Evolutionary conservation across 2,113 vertebrate species (phyloP), one percentile per base, ranked within the genome.

Genomic region (Nyctibius bracteatus): DNA sequence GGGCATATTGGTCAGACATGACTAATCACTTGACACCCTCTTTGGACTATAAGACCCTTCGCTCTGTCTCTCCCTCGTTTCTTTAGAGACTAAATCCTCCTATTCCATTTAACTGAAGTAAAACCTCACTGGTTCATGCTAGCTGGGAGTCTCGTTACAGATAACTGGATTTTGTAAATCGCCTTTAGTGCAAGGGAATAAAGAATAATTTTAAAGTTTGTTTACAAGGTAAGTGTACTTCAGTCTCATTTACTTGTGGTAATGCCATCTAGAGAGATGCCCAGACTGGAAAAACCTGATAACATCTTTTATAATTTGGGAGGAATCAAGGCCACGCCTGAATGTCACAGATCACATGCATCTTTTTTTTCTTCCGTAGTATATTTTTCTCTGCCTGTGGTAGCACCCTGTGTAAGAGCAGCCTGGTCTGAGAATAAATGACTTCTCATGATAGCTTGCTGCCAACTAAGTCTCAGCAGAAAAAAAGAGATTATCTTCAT

Each of bases 141-240:
- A 24, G 16, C 51, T 84, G 61, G 13, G 30, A 54, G 67, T 67
- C 39, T 94, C 5, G 14, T 73, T 66, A 61, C 62, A 62, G 65
- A 70, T 75, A 90, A 96, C 73, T 80, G 89, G 71, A 82, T 95
- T 90, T 73, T 95, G 37, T 35, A 92, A 47, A 94, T 92, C 83
- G 78, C 28, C 43, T 93, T 80, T 73, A 88, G 55, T n/a, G 39
- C 24, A 80, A 67, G 51, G 72, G 46, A 83, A 46, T 65, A 74
- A 71, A 55, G 14, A 71, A 63, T 51, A 84, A 85, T 88, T 88
- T 71, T 52, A 16, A 61, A 86, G 39, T 81, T 72, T 12, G 44
- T 91, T 94, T 89, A 41, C 39, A 52, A 35, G 27, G 19, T 22
- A 44, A 39, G 25, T 46, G 39, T 59, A n/a, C 28, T 70, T 88